Evolutionary conservation across 1,140 invertebrate species (phyloP).

Genomic region (Leptinotarsa texana): DNA sequence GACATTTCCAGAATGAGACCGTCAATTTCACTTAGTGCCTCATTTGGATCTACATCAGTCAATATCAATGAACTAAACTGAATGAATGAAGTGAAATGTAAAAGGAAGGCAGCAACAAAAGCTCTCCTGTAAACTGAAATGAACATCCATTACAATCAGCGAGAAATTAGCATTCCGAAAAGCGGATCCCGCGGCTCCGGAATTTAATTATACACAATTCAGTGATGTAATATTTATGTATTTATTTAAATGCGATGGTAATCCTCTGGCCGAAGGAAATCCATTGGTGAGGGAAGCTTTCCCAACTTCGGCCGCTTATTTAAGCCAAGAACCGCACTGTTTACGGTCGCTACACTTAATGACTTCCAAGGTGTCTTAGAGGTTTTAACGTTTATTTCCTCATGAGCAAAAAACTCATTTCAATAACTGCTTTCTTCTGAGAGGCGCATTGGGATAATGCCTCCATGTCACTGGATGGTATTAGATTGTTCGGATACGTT

Average conservation of each 20-base stretch:
- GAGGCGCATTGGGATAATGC: neutral
- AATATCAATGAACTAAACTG: slow-evolving; percentile 31
- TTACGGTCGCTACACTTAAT: slow-evolving; percentile 46
- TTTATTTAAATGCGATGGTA: slow-evolving; percentile 58
- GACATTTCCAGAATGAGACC: too few relatives aligned
- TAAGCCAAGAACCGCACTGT: slow-evolving; percentile 40
- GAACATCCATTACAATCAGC: slow-evolving; percentile 53
- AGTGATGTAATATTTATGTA: slow-evolving; percentile 58
- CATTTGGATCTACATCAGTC: neutral
- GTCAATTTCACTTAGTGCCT: too few relatives aligned
- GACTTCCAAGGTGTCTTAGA: slow-evolving; percentile 46
- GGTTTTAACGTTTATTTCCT: slow-evolving; percentile 45
- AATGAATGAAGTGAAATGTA: slow-evolving; percentile 41
- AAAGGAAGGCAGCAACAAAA: slow-evolving; percentile 42
- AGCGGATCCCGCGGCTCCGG: slow-evolving; percentile 50
- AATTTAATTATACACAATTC: slow-evolving; percentile 57
- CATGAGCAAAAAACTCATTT: slow-evolving; percentile 8
- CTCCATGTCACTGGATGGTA: neutral
- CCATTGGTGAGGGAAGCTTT: slow-evolving; percentile 36
- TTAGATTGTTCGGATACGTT: neutral
- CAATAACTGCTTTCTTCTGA: neutral
- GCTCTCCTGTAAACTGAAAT: slow-evolving; percentile 46
- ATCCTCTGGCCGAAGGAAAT: slow-evolving; percentile 46
- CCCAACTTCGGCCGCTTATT: slow-evolving; percentile 34
- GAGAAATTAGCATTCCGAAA: slow-evolving; percentile 54